Percentiles rank a stretch among this genome's conserved stretches.
phyloP scores from a whole-genome alignment of 2,113 vertebrate genomes.

The Leptodactylus fuscus region DNA sequence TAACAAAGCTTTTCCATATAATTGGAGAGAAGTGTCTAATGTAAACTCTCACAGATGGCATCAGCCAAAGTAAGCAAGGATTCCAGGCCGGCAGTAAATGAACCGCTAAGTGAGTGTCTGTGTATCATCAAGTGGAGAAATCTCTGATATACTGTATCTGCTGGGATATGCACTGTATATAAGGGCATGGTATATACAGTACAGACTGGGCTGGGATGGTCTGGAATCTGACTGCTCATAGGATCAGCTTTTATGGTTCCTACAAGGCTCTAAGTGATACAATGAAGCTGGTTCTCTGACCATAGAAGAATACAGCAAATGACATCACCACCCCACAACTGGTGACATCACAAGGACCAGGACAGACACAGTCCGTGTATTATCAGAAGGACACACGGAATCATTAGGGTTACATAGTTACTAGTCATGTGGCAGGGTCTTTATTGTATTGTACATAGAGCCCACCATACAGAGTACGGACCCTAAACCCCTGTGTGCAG shows the following conservation, averaged over 20 bases:
- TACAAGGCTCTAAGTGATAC: no score
- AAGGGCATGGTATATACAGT: background rate
- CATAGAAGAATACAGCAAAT: background rate
- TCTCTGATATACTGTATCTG: background rate
- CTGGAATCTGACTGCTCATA: background rate
- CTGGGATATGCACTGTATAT: background rate
- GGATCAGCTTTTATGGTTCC: no score
- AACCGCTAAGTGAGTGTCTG: constrained; percentile 52
- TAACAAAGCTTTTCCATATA: constrained; percentile 27
- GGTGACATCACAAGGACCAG: background rate
- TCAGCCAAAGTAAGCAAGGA: constrained; percentile 60
- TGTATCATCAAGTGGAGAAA: constrained; percentile 20
- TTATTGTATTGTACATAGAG: no score
- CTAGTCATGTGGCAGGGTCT: no score
- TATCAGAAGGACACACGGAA: no score
- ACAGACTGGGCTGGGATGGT: background rate
- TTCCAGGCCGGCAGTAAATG: constrained; percentile 59
- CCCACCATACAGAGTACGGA: no score
- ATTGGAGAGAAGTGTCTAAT: constrained; percentile 20
- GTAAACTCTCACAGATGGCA: constrained; percentile 49
- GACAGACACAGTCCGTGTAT: background rate
- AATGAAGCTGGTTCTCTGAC: background rate
- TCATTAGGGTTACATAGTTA: no score
- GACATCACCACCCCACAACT: no score
- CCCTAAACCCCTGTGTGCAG: no score